Percentiles rank a stretch among this genome's conserved stretches.
Evolutionary conservation across 1,140 invertebrate genomes (phyloP).

Genomic region (Monomorium pharaonis): DNA sequence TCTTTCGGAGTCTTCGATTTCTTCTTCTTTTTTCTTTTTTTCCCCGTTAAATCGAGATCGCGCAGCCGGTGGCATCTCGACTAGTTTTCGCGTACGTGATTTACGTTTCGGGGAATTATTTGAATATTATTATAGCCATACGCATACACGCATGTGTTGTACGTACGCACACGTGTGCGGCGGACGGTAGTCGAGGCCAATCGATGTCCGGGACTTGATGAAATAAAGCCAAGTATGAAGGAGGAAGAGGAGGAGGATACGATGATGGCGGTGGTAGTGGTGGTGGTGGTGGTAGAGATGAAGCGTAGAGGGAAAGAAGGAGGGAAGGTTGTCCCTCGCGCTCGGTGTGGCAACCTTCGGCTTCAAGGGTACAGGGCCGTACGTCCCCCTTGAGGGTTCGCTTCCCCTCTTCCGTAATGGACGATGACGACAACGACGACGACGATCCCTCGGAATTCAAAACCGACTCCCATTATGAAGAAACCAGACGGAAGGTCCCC

Average conservation of each 20-base stretch:
- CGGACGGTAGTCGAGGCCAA: slow-evolving; percentile 65
- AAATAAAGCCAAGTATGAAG: slow-evolving; percentile 68
- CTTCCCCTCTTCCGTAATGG: slow-evolving; percentile 36
- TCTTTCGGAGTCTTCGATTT: neutral
- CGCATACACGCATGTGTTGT: neutral
- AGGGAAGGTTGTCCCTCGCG: slow-evolving; percentile 75
- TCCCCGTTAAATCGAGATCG: neutral
- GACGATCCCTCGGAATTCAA: slow-evolving; percentile 52
- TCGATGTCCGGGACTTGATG: slow-evolving; percentile 67
- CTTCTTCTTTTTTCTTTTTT: neutral
- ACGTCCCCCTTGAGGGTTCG: slow-evolving; percentile 52
- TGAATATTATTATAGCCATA: slow-evolving; percentile 63
- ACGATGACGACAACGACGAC: neutral
- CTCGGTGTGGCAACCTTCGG: slow-evolving; percentile 78
- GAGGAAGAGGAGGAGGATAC: slow-evolving; percentile 24
- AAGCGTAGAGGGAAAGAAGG: slow-evolving; percentile 60
- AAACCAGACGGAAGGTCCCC: slow-evolving; percentile 9
- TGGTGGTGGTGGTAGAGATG: neutral
- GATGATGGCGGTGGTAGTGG: slow-evolving; percentile 29
- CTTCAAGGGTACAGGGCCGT: slow-evolving; percentile 83
- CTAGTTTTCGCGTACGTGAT: slow-evolving; percentile 11
- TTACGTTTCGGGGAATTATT: slow-evolving; percentile 58
- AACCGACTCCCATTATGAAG: slow-evolving; percentile 7
- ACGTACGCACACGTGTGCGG: neutral
- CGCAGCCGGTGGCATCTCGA: neutral